These are phyloP conservation scores for Hypotaenidia okinawae DNA, from an alignment of 2,797 vertebrate species.

Conservation along the genomic window DNA sequence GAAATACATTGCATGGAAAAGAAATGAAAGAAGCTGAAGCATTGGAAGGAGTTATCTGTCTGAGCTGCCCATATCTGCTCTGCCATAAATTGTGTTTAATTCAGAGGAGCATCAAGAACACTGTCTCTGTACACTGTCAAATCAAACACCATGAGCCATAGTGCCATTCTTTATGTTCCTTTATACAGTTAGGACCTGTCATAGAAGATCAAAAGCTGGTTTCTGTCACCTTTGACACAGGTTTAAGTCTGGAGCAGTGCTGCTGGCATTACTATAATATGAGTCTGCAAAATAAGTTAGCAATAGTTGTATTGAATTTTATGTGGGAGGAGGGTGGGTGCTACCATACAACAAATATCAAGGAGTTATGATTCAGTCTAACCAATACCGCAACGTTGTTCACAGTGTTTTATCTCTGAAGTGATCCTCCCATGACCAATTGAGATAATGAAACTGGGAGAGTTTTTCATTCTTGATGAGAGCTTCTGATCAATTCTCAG, in stretches of 20 bases:
- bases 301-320: neutral
- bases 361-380: neutral
- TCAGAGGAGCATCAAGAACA: neutral
- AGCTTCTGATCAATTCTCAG: neutral
- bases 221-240: neutral
- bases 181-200: neutral
- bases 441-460: neutral
- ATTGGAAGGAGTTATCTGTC: neutral
- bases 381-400: neutral
- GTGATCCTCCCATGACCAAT: neutral
- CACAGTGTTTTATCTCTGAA: neutral
- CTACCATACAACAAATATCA: neutral
- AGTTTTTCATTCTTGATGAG: neutral
- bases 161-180: rapidly evolving
- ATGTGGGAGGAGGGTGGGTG: neutral
- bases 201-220: neutral
- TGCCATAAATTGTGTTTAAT: neutral
- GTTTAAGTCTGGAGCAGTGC: neutral
- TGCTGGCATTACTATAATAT: neutral
- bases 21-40: neutral
- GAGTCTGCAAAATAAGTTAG: neutral
- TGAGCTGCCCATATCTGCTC: neutral
- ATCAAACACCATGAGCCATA: neutral
- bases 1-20: neutral
- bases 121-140: neutral